phyloP scores from a whole-genome alignment of 1,140 invertebrate species.

The Holcopasites calliopsidis region DNA sequence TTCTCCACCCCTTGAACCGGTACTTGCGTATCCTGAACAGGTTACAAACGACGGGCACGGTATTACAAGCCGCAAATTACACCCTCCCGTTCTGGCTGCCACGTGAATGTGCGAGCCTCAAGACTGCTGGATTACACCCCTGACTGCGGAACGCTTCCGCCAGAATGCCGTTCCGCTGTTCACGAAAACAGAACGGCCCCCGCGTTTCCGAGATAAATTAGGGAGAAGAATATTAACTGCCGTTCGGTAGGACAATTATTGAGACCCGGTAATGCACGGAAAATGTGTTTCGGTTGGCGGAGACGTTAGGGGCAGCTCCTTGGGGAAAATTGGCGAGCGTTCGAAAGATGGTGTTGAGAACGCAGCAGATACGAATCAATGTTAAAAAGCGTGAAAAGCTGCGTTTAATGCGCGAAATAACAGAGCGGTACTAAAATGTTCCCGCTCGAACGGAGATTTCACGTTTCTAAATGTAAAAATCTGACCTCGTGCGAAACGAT shows the following conservation, averaged over 20 bases:
- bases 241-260: constrained; percentile 44
- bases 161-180: constrained; percentile 9
- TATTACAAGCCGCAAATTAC: constrained; percentile 70
- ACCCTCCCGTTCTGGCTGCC: constrained; percentile 38
- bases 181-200: constrained; percentile 23
- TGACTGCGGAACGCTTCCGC: constrained; percentile 29
- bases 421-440: background rate
- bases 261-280: constrained; percentile 11
- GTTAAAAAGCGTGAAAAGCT: too few species aligned
- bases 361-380: too few species aligned
- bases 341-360: too few species aligned
- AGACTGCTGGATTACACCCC: constrained; percentile 53
- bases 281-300: background rate
- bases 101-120: constrained; percentile 52
- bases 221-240: constrained; percentile 28
- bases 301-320: background rate
- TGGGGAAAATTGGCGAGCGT: too few species aligned
- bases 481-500: background rate
- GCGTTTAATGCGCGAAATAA: too few species aligned
- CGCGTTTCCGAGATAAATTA: constrained; percentile 29
- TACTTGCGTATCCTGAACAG: constrained; percentile 64
- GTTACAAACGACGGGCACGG: constrained; percentile 65
- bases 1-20: constrained; percentile 33
- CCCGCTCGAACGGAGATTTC: background rate
- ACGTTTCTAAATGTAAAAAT: background rate